Evolutionary conservation across 2,797 vertebrate species (phyloP), one percentile per base, ranked within the genome.

Genomic region (Neosilurus mollespiculum): DNA sequence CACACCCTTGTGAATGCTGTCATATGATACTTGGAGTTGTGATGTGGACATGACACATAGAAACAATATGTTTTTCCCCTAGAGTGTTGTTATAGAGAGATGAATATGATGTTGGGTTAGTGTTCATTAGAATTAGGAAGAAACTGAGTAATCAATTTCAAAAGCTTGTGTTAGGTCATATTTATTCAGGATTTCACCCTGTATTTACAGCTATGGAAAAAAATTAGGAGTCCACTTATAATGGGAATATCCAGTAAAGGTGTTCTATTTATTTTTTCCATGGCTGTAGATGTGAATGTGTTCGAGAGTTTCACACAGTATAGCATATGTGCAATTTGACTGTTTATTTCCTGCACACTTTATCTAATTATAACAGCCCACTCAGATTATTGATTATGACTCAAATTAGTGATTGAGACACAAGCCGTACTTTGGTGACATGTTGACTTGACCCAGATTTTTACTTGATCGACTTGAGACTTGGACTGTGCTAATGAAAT

Each of bases 1-100:
- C 73, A 77, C 34, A 77, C 75, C 22, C 58, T 30, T 43, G 7
- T 77, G 34, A 77, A 77, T n/a, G 34, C 75, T 61, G 54, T 76
- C 73, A 76, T 58, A 37, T 59, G 73, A 76, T 76, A 37, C 30
- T 76, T 34, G 7, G 58, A 77, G 75, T 61, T 77, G 56, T 61
- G 56, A 62, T 77, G 34, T 61, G 22, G 75, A 59, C 58, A 59
- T 6, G 58, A 8, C 20, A 61, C 26, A 58, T 18, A 14, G 75
- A 77, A 43, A 77, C 34, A 77, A 61, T 61, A 30, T 43, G 58
- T 43, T 43, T 43, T 34, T 43, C 75, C 61, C 56, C 56, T 12
- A 16, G 75, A 77, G 30, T 61, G 34, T 61, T 43, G 22, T 43
- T 77, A 16, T 0, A n/a, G 34, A 43, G 34, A 37, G 73, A 15